These are phyloP conservation scores for Cyprinodon brontotheroides DNA, from an alignment of 2,113 vertebrate genomes.

Conservation along the genomic window DNA sequence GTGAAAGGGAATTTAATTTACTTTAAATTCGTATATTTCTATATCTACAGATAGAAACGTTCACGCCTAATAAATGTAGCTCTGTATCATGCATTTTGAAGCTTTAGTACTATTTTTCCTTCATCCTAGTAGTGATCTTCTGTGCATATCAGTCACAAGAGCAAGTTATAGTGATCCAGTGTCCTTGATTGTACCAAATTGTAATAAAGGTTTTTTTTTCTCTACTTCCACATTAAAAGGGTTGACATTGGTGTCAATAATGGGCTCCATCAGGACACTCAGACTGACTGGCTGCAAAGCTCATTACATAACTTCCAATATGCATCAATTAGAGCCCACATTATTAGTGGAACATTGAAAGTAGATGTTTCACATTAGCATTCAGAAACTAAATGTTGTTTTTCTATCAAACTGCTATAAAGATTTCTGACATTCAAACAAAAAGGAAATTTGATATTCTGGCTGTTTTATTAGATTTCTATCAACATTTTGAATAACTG, in stretches of 20 bases:
- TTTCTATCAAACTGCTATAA: background rate
- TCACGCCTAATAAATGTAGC: background rate
- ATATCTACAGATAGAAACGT: background rate
- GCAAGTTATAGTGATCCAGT: background rate
- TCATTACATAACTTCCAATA: background rate
- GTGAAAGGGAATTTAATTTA: background rate
- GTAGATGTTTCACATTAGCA: background rate
- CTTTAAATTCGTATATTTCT: background rate
- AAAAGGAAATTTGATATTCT: background rate
- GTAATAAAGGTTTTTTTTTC: constrained; percentile 13
- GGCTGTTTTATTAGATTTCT: background rate
- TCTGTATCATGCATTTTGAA: constrained; percentile 11
- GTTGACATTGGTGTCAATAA: background rate
- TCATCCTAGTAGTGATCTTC: constrained; percentile 16
- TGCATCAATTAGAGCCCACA: background rate
- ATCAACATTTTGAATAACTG: background rate
- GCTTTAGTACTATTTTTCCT: constrained; percentile 15
- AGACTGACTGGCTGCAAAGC: background rate
- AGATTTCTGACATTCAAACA: background rate
- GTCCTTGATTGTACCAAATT: constrained; percentile 2
- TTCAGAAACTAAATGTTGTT: background rate
- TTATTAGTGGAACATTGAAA: background rate
- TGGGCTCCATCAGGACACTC: constrained; percentile 10
- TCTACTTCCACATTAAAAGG: constrained; percentile 20
- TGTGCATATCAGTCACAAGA: background rate